phyloP scores from a whole-genome alignment of 2,888 invertebrate genomes.

The Dicycla oo region DNA sequence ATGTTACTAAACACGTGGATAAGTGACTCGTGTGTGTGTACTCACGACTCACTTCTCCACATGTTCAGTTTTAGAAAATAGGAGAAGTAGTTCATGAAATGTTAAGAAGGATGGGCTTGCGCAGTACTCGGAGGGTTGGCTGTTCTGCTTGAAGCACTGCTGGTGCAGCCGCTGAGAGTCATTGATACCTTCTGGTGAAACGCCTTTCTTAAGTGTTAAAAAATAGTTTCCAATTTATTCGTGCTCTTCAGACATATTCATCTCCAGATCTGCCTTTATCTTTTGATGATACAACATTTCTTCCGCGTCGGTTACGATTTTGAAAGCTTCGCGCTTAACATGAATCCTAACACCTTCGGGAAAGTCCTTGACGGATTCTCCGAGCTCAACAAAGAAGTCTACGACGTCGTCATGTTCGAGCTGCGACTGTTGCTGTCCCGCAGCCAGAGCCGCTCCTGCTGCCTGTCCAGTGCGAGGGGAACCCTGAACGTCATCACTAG shows the following conservation, averaged over 20 bases:
- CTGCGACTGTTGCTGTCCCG: not conserved
- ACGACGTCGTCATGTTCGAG: not conserved
- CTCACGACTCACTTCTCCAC: too few relatives aligned
- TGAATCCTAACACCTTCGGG: slow-evolving; percentile 28
- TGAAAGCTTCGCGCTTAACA: slow-evolving; percentile 34
- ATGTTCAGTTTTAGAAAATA: too few relatives aligned
- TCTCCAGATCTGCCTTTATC: not conserved
- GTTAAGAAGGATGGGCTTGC: not conserved
- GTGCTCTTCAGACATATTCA: not conserved
- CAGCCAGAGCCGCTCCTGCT: too few relatives aligned
- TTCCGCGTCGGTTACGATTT: slow-evolving; percentile 29
- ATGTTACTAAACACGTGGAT: too few relatives aligned
- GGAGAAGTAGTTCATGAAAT: not conserved
- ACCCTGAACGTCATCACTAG: not conserved
- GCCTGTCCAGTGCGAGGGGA: not conserved
- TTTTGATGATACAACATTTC: slow-evolving; percentile 24
- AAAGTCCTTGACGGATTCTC: slow-evolving; percentile 21
- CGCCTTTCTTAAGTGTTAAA: not conserved
- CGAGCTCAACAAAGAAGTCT: slow-evolving; percentile 28
- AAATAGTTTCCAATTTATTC: not conserved
- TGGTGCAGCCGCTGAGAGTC: not conserved
- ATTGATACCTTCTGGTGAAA: not conserved
- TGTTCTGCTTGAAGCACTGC: not conserved
- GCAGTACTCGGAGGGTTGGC: not conserved
- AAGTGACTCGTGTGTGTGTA: too few relatives aligned